These are phyloP conservation scores for Epicampocera succincta DNA, from an alignment of 2,888 invertebrate species.

Conservation along the genomic window DNA sequence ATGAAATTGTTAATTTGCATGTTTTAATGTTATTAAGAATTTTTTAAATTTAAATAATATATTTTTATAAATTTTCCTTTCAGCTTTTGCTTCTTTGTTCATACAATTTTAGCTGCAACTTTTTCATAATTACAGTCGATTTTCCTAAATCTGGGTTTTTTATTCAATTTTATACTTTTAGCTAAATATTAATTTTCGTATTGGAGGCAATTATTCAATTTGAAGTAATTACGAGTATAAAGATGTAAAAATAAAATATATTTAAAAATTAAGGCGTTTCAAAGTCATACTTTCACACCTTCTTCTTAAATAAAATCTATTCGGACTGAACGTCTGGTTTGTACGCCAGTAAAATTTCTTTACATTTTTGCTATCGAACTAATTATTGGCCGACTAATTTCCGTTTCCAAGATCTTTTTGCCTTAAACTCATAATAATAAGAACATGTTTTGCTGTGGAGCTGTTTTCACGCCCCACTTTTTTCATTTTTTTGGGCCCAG, in stretches of 20 bases:
- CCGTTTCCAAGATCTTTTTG: too few species aligned
- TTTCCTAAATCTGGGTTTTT: conserved; percentile 2
- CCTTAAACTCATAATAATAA: too few species aligned
- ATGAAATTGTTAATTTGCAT: conserved; percentile 70
- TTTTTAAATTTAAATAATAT: conserved; percentile 45
- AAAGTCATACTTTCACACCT: conserved; percentile 52
- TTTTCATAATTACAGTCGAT: conserved; percentile 36
- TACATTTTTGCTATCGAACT: too few species aligned
- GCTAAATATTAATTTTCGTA: conserved; percentile 47
- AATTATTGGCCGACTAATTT: too few species aligned
- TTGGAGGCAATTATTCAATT: conserved; percentile 62
- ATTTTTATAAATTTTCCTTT: conserved; percentile 26
- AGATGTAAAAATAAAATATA: not conserved
- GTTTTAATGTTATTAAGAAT: conserved; percentile 70
- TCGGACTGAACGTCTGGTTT: too few species aligned
- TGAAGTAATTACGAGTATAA: conserved; percentile 54
- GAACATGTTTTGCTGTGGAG: too few species aligned
- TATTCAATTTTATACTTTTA: conserved; percentile 22
- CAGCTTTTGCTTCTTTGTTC: conserved; percentile 21
- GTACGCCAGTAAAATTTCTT: too few species aligned
- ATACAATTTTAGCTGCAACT: conserved; percentile 25
- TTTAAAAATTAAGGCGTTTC: conserved; percentile 14
- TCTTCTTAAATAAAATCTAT: too few species aligned
- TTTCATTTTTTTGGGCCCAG: too few species aligned
- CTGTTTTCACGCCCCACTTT: too few species aligned